These are phyloP conservation scores for Enteromius trimaculatus DNA, from an alignment of 2,797 vertebrate species.

Conservation along the genomic window DNA sequence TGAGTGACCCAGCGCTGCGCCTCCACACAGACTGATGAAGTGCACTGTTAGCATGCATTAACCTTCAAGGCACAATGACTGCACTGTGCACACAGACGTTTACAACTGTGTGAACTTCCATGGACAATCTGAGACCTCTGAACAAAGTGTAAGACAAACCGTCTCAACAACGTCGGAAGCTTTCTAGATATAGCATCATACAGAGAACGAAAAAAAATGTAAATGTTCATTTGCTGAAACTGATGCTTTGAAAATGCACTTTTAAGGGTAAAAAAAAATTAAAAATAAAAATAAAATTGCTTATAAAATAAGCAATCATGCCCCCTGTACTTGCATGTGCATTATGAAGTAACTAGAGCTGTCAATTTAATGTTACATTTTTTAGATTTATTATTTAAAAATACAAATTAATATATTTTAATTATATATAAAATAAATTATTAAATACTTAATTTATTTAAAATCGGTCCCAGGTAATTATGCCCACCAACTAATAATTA, in stretches of 20 bases:
- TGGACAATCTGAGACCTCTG: not conserved
- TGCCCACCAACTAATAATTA: not conserved
- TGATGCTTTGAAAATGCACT: not conserved
- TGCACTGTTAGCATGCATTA: conserved; percentile 55
- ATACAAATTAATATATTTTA: not conserved
- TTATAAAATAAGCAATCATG: no score
- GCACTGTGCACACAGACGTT: conserved; percentile 36
- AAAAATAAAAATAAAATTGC: no score
- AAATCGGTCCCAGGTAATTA: not conserved
- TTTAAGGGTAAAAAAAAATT: not conserved
- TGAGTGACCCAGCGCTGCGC: conserved; percentile 43
- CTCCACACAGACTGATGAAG: not conserved
- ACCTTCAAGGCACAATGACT: conserved; percentile 54
- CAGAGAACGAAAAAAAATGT: not conserved
- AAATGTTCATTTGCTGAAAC: not conserved
- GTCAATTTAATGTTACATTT: not conserved
- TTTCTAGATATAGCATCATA: not conserved
- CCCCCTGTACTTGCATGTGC: not conserved
- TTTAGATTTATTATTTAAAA: not conserved
- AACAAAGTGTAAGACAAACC: not conserved
- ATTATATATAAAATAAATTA: not conserved
- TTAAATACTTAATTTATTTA: not conserved
- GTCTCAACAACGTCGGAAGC: not conserved
- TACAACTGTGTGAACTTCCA: conserved; percentile 1
- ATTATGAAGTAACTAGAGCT: not conserved